These are phyloP conservation scores for Dicrurus megarhynchus DNA, from an alignment of 2,113 vertebrate genomes.

Conservation along the genomic window DNA sequence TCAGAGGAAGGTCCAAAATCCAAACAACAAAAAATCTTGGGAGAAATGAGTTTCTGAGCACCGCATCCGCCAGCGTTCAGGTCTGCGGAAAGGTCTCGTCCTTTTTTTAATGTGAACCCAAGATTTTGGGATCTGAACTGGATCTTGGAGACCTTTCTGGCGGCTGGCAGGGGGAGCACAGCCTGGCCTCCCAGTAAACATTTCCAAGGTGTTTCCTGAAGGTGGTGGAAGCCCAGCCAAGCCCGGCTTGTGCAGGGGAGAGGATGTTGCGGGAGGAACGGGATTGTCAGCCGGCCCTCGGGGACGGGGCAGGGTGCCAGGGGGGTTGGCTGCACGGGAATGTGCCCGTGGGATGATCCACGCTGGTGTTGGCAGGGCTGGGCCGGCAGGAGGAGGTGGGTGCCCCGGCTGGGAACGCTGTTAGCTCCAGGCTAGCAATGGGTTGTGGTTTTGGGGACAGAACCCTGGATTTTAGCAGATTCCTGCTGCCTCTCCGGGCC, in stretches of 20 bases:
- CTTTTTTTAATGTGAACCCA: neutral
- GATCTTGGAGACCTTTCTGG: neutral
- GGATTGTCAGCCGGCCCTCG: neutral
- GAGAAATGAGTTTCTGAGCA: neutral
- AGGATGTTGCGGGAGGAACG: neutral
- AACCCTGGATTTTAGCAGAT: neutral
- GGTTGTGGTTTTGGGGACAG: neutral
- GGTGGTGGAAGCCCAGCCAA: neutral
- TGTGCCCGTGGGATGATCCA: fast-evolving
- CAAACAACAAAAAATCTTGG: neutral
- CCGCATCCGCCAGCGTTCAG: neutral
- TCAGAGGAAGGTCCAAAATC: neutral
- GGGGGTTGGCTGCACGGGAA: neutral
- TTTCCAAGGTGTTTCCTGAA: conserved; percentile 38
- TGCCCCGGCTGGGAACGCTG: neutral
- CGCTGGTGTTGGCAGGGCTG: neutral
- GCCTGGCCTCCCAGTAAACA: neutral
- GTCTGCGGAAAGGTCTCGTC: neutral
- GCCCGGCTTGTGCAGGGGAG: fast-evolving
- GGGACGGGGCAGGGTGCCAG: neutral
- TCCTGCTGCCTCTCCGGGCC: neutral
- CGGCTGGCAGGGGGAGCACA: neutral
- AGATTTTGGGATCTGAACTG: neutral
- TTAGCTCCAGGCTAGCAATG: neutral
- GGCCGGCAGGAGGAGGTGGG: neutral